Evolutionary conservation across 2,113 vertebrate genomes (phyloP).

Genomic region (Chamaetylas fuelleborni): DNA sequence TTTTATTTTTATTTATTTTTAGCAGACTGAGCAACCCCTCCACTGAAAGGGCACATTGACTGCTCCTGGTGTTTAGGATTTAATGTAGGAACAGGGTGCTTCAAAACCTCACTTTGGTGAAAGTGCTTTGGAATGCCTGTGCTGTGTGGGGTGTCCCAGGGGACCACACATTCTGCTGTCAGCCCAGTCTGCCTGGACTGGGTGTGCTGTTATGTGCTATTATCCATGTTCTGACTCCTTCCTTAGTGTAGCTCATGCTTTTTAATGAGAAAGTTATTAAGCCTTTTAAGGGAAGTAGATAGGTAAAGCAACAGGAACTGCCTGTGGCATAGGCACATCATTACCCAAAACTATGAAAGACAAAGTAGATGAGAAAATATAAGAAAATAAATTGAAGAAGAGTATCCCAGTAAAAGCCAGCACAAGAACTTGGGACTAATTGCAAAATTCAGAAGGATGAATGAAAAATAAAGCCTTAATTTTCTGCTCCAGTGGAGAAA

Average conservation of each 20-base stretch:
- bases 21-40: background rate
- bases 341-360: background rate
- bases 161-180: background rate
- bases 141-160: background rate
- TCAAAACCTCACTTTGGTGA: background rate
- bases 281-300: background rate
- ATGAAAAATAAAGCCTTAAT: background rate
- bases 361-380: background rate
- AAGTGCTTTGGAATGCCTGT: background rate
- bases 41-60: background rate
- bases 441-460: background rate
- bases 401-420: background rate
- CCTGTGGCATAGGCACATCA: background rate
- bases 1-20: background rate
- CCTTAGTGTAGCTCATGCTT: background rate
- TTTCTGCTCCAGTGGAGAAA: slow-evolving; percentile 7
- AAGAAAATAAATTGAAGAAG: background rate
- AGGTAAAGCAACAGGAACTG: background rate
- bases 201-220: background rate
- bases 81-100: background rate
- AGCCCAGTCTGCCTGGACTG: background rate
- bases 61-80: fast-evolving
- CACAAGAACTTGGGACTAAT: background rate
- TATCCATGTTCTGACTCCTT: background rate
- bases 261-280: background rate